phyloP scores from a whole-genome alignment of 2,888 invertebrate genomes.

The Lepidochitona cinerea region DNA sequence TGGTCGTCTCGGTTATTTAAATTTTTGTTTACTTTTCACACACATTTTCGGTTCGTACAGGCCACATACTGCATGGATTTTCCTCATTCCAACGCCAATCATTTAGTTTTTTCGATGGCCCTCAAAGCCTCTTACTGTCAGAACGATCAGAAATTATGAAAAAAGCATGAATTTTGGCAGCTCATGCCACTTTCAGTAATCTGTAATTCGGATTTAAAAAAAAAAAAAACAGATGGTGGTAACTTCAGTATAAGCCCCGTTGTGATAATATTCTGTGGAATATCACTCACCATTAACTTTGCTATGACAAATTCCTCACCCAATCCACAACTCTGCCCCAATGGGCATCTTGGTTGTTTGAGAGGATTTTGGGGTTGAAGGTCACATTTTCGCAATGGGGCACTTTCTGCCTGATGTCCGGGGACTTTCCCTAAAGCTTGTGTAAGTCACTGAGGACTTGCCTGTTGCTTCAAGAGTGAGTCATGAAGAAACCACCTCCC shows the following conservation, averaged over 20 bases:
- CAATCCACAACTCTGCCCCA: no score
- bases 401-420: slow-evolving; percentile 19
- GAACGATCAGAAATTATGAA: no score
- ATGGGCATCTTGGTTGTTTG: no score
- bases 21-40: no score
- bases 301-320: not conserved
- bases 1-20: no score
- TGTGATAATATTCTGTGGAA: not conserved
- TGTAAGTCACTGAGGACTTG: slow-evolving; percentile 2
- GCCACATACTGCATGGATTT: no score
- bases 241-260: slow-evolving; percentile 5
- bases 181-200: no score
- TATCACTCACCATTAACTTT: not conserved
- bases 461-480: slow-evolving; percentile 16
- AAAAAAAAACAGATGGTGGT: not conserved
- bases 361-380: not conserved
- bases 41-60: no score
- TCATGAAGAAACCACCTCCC: not conserved
- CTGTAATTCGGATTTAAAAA: not conserved
- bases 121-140: no score
- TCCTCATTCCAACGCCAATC: no score
- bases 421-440: slow-evolving; percentile 22
- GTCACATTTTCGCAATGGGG: not conserved
- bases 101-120: no score
- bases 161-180: no score